Evolutionary conservation across 1,140 invertebrate species (phyloP), one percentile per base, ranked within the genome.

Genomic region (Drosophila subobscura): DNA sequence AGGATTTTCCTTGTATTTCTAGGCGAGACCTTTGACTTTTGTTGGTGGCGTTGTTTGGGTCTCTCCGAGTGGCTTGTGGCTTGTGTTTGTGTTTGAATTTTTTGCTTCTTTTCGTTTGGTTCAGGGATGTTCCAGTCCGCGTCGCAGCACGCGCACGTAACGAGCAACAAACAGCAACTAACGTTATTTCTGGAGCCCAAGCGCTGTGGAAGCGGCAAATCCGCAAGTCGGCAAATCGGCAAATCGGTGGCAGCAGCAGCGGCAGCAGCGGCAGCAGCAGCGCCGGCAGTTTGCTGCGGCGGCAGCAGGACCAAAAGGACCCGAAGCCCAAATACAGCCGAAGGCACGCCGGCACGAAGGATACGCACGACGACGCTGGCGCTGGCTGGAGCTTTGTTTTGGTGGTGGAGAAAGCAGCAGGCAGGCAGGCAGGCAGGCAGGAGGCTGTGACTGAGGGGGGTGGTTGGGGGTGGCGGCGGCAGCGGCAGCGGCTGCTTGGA

Each of bases 151-250:
- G 84, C 89, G 81, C 89, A 90, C 89, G 85, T 89, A 81, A 78
- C 89, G 85, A 91, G 89, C 89, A 91, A 89, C 89, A 91, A 91
- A 91, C 89, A 89, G 89, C 85, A 91, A 91, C 89, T 91, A 91
- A 91, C 81, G 89, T 90, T 91, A 89, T 88, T 88, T 91, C 89
- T 77, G 72, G 86, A 86, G 89, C 77, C 73, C 72, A 71, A 90
- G 83, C 84, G 83, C 85, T 75, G 86, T 86, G 83, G 78, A 90
- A 90, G 80, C 89, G 77, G 77, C 33, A 37, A 37, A 37, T 37
- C 72, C 76, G 83, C 78, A 86, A 86, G 83, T 76, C 52, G 60
- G 57, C 59, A 58, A 77, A 81, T 42, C 51, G 49, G 23, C 37
- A 23, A 57, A 53, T 47, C 46, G 67, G 53, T 67, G 58, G 66